Evolutionary conservation across 2,797 vertebrate genomes (phyloP).

Genomic region (Cyclura pinguis): DNA sequence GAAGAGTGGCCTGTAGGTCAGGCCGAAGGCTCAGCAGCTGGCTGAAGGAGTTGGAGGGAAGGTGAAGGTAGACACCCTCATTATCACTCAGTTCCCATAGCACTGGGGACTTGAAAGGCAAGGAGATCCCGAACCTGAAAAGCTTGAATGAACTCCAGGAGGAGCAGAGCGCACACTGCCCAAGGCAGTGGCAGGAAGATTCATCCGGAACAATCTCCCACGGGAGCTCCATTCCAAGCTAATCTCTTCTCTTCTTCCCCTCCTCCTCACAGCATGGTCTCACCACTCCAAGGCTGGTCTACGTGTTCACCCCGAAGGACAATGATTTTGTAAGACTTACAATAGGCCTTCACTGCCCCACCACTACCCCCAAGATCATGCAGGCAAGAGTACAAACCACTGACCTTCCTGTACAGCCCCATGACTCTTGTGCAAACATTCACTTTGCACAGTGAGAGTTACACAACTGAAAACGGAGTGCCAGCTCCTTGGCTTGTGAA

Average conservation of each 20-base stretch:
- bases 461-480: background rate
- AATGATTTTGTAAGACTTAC: background rate
- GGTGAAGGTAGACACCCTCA: background rate
- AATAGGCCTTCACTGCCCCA: no score
- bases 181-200: background rate
- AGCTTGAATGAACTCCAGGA: background rate
- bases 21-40: background rate
- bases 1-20: constrained; percentile 44
- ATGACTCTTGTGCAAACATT: background rate
- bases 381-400: no score
- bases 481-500: background rate
- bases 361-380: no score
- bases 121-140: background rate
- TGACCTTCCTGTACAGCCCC: background rate
- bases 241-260: background rate
- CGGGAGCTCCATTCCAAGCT: background rate
- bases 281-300: background rate
- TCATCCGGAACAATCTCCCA: background rate
- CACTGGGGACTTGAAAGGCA: background rate
- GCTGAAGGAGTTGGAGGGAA: background rate
- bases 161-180: background rate
- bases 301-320: background rate
- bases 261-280: no score
- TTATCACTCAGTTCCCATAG: background rate
- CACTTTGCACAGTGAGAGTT: background rate